Evolutionary conservation across 2,888 invertebrate genomes (phyloP).

Genomic region (Caenorhabditis zanzibari): DNA sequence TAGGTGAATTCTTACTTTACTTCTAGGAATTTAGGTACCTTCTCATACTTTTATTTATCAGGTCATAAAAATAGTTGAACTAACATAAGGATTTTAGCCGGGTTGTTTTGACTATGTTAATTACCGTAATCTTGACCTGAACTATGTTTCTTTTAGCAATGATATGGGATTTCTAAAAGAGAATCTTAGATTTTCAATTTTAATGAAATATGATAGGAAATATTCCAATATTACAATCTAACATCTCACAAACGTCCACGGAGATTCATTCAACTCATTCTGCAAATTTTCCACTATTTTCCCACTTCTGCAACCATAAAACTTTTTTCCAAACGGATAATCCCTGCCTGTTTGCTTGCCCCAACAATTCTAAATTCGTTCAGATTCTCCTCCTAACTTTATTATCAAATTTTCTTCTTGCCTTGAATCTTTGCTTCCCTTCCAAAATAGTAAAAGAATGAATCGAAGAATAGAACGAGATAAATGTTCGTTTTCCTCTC

Average conservation of each 20-base stretch:
- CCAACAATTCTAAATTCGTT: neutral
- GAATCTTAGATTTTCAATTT: no score
- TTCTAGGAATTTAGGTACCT: no score
- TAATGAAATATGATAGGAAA: no score
- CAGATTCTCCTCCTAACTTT: neutral
- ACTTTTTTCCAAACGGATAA: constrained; percentile 26
- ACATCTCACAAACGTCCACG: neutral
- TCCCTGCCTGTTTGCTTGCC: neutral
- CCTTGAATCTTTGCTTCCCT: neutral
- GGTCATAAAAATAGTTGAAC: no score
- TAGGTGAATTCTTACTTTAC: no score
- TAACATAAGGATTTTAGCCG: no score
- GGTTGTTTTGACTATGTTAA: no score
- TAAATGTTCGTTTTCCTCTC: constrained; percentile 21
- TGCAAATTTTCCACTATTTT: neutral
- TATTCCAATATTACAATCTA: no score
- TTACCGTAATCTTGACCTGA: no score
- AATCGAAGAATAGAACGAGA: neutral
- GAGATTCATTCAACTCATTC: neutral
- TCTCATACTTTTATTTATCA: no score
- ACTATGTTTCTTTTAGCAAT: no score
- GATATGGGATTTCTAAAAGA: no score
- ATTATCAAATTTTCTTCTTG: constrained; percentile 10
- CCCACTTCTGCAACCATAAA: neutral
- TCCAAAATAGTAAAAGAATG: constrained; percentile 24